These are phyloP conservation scores for Bhutanitis thaidina DNA, from an alignment of 2,888 invertebrate genomes.

Conservation along the genomic window DNA sequence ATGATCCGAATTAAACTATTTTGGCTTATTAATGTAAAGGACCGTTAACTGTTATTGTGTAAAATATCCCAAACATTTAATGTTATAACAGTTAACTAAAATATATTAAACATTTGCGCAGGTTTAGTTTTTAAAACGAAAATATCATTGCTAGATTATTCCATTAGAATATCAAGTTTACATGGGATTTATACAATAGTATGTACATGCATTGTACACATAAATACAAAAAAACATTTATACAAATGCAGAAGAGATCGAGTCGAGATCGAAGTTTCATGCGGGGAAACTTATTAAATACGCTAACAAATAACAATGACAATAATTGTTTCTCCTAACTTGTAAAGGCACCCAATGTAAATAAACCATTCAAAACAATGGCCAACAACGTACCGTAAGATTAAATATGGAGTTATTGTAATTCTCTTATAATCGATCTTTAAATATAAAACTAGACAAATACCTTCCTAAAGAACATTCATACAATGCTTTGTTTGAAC, in stretches of 20 bases:
- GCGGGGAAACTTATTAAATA: conserved; percentile 24
- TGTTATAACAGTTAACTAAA: too few species aligned
- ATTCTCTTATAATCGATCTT: conserved; percentile 4
- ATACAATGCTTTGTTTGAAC: too few species aligned
- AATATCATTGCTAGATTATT: not conserved
- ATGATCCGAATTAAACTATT: not conserved
- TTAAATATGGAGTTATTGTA: conserved; percentile 1
- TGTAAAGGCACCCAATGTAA: conserved; percentile 52
- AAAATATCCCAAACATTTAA: not conserved
- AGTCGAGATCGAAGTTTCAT: not conserved
- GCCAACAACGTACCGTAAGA: conserved; percentile 28
- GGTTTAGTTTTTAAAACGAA: not conserved
- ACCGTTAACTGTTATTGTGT: not conserved
- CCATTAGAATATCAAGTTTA: not conserved
- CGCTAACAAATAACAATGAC: conserved; percentile 37
- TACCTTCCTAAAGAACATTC: not conserved
- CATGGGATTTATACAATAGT: not conserved
- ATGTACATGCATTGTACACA: not conserved
- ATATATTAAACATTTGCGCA: conserved; percentile 4
- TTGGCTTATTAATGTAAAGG: not conserved
- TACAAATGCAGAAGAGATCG: not conserved
- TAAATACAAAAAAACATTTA: not conserved
- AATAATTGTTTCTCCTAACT: conserved; percentile 31
- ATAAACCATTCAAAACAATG: conserved; percentile 44
- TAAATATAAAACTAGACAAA: conserved; percentile 1